These are phyloP conservation scores for Onychomys leucogaster DNA, from an alignment of 2,797 vertebrate genomes.

Conservation along the genomic window DNA sequence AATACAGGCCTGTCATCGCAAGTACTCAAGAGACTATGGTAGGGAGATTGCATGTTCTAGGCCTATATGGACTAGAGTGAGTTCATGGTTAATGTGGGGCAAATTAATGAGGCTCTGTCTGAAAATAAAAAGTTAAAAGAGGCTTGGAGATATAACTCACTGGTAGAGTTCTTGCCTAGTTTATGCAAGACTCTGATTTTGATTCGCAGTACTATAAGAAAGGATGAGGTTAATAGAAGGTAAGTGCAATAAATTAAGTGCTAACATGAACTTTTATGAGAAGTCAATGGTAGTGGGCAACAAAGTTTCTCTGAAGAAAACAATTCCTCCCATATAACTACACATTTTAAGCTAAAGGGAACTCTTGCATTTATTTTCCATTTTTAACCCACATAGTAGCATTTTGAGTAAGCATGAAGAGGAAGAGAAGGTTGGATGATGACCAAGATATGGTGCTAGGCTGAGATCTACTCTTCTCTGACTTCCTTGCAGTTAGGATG, in stretches of 20 bases:
- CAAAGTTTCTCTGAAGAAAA: slow-evolving; percentile 30
- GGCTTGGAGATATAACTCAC: not conserved
- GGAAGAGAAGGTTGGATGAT: not conserved
- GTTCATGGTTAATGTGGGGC: not conserved
- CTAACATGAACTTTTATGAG: not conserved
- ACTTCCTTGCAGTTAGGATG: not conserved
- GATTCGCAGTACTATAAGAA: not conserved
- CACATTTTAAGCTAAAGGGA: slow-evolving; percentile 17
- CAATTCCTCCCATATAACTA: not conserved
- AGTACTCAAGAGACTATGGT: not conserved
- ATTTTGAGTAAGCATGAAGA: slow-evolving; percentile 13
- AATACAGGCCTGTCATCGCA: not conserved
- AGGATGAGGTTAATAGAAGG: not conserved
- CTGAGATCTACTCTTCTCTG: not conserved
- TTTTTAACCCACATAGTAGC: slow-evolving; percentile 36
- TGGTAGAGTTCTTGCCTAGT: not conserved
- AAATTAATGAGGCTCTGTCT: not conserved
- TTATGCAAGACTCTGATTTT: not conserved
- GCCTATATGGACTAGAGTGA: not conserved
- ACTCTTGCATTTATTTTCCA: not conserved
- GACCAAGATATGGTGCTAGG: not conserved
- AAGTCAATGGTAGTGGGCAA: not conserved
- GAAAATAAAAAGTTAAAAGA: not conserved
- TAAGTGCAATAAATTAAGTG: slow-evolving; percentile 28
- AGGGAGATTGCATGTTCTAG: not conserved